Conservation (phyloP, 2,113 vertebrate genomes). For the Synodontis membranacea region DNA sequence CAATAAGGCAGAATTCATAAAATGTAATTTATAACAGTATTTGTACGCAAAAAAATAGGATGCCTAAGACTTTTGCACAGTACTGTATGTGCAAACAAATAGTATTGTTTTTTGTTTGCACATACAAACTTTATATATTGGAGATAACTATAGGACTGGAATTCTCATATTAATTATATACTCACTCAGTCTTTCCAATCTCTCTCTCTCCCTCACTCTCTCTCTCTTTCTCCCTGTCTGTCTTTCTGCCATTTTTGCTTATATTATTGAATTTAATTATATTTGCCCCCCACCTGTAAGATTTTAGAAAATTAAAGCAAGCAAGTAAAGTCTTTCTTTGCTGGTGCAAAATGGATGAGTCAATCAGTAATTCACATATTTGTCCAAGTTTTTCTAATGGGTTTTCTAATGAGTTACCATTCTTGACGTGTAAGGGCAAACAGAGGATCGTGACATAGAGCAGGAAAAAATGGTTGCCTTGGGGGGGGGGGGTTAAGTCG, state of each 20-base stretch:
- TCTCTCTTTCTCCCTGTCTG: not conserved
- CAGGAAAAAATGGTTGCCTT: not conserved
- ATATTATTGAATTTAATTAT: not conserved
- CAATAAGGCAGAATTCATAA: too few relatives aligned
- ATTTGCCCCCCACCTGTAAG: not conserved
- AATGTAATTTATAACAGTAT: too few relatives aligned
- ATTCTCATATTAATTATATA: not conserved
- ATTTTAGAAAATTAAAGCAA: not conserved
- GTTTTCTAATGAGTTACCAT: not conserved
- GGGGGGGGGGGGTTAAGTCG: not conserved
- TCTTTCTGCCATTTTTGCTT: not conserved
- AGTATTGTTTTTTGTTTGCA: too few relatives aligned
- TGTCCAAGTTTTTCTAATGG: not conserved
- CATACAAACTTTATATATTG: too few relatives aligned
- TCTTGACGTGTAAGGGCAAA: slow-evolving; percentile 9
- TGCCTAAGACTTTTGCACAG: too few relatives aligned
- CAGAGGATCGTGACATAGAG: not conserved
- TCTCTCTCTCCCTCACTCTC: not conserved
- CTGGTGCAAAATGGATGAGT: not conserved
- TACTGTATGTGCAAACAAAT: too few relatives aligned
- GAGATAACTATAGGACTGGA: not conserved
- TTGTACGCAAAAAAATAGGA: too few relatives aligned
- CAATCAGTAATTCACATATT: not conserved
- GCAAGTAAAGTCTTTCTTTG: not conserved
- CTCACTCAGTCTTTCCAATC: not conserved